Conservation (phyloP, 2,797 vertebrate genomes). For the Oophaga sylvatica region DNA sequence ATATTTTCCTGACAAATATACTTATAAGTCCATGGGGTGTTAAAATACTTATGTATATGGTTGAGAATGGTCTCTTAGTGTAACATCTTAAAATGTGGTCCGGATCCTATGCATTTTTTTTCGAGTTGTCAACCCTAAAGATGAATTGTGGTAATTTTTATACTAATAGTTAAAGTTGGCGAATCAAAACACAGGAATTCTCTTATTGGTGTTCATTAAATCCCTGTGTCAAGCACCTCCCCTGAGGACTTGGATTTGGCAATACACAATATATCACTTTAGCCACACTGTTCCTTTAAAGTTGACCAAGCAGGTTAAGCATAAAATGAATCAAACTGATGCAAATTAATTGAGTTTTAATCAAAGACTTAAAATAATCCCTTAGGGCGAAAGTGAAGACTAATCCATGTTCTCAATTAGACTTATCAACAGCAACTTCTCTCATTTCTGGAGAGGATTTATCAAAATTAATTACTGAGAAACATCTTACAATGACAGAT, state of each 20-base stretch:
- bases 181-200: background rate
- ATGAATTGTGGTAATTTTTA: too few relatives aligned
- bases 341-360: background rate
- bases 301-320: background rate
- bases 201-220: too few relatives aligned
- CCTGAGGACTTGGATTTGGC: background rate
- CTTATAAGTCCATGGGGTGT: too few relatives aligned
- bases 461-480: background rate
- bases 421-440: background rate
- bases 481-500: constrained; percentile 8
- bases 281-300: background rate
- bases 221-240: background rate
- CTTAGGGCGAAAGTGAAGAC: background rate
- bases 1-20: too few relatives aligned
- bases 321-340: background rate
- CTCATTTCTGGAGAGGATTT: background rate
- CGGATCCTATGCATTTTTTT: too few relatives aligned
- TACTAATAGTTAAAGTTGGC: too few relatives aligned
- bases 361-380: background rate
- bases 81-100: too few relatives aligned
- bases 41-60: too few relatives aligned
- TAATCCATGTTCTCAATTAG: constrained; percentile 4
- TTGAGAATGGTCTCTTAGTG: too few relatives aligned
- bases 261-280: background rate
- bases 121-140: too few relatives aligned